Conservation (phyloP, 2,797 vertebrate species). For the Ateles fusciceps region DNA sequence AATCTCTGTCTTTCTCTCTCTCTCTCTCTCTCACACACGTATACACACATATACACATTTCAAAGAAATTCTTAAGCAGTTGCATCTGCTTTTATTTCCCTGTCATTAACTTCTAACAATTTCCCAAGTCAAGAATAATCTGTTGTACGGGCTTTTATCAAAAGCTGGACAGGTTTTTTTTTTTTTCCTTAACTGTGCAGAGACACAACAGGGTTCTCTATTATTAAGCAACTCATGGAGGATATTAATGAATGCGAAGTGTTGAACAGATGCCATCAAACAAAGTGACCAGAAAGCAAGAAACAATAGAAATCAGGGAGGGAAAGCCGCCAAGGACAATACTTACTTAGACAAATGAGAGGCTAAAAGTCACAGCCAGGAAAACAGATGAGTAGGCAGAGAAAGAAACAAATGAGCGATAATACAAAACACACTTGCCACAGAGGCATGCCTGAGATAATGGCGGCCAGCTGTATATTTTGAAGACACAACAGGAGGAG, state of each 20-base stretch:
- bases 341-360: conserved; percentile 79
- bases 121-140: conserved; percentile 66
- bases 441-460: conserved; percentile 64
- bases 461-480: conserved; percentile 49
- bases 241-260: conserved; percentile 68
- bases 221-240: conserved; percentile 51
- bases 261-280: conserved; percentile 56
- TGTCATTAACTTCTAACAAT: conserved; percentile 74
- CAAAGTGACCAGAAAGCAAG: conserved; percentile 73
- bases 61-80: conserved; percentile 44
- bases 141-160: conserved; percentile 63
- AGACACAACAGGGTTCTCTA: conserved; percentile 19
- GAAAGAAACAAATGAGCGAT: conserved; percentile 77
- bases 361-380: conserved; percentile 72
- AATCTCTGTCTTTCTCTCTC: not conserved
- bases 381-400: conserved; percentile 78
- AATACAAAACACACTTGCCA: conserved; percentile 55
- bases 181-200: conserved; percentile 46
- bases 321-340: conserved; percentile 74
- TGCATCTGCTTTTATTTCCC: conserved; percentile 62
- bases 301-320: conserved; percentile 55
- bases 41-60: conserved; percentile 22
- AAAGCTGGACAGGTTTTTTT: conserved; percentile 54
- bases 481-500: conserved; percentile 50
- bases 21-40: not conserved